These are phyloP conservation scores for Muscicapa striata DNA, from an alignment of 2,797 vertebrate genomes.

Conservation along the genomic window DNA sequence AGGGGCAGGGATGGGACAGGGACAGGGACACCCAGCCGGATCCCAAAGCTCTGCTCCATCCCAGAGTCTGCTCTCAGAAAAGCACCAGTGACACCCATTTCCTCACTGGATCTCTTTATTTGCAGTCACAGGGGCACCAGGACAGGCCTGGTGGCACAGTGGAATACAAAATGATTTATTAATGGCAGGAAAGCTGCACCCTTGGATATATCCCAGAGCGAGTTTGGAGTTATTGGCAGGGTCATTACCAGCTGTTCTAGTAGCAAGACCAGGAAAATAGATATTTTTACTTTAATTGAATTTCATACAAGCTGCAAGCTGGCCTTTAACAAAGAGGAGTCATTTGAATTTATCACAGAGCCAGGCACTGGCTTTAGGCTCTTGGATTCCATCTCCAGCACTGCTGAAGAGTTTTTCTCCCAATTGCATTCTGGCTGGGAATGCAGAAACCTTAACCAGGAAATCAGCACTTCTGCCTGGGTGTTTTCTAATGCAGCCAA, in stretches of 20 bases:
- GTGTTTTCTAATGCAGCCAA: neutral
- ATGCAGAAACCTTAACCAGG: neutral
- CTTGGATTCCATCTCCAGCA: neutral
- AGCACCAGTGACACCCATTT: neutral
- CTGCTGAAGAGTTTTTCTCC: neutral
- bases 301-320: slow-evolving; percentile 37
- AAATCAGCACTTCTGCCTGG: neutral
- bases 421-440: neutral
- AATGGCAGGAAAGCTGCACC: slow-evolving; percentile 16
- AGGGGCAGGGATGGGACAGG: too few relatives aligned
- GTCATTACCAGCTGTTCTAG: slow-evolving; percentile 24
- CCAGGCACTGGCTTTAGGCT: neutral
- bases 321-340: slow-evolving; percentile 12
- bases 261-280: slow-evolving; percentile 43
- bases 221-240: slow-evolving; percentile 6
- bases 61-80: neutral
- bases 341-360: slow-evolving; percentile 33
- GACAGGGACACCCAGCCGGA: too few relatives aligned
- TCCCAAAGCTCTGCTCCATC: neutral
- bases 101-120: neutral
- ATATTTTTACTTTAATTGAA: slow-evolving; percentile 68
- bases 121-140: neutral
- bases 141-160: neutral
- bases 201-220: slow-evolving; percentile 39
- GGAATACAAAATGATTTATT: slow-evolving; percentile 17